These are phyloP conservation scores for Olivierus martensii DNA, from an alignment of 1,140 invertebrate genomes.

Conservation along the genomic window DNA sequence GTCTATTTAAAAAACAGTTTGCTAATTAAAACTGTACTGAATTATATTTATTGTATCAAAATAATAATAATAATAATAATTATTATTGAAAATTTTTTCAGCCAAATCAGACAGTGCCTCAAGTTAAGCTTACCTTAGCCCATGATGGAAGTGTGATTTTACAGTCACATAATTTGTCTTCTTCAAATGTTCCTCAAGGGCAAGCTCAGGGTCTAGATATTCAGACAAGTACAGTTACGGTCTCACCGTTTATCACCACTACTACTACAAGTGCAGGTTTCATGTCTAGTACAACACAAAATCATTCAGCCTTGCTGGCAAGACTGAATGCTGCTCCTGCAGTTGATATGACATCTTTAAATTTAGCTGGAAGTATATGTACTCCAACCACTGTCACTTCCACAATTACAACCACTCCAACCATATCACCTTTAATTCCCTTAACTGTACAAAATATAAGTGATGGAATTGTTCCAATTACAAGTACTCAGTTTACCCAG, in stretches of 20 bases:
- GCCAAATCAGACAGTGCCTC: conserved; percentile 7
- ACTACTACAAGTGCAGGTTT: conserved; percentile 1
- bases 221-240: not conserved
- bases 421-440: conserved; percentile 3
- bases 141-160: conserved; percentile 23
- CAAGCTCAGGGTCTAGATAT: conserved; percentile 3
- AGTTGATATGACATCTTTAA: conserved; percentile 11
- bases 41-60: not conserved
- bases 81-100: not conserved
- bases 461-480: conserved; percentile 3
- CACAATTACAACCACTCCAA: conserved; percentile 1
- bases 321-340: conserved; percentile 13
- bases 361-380: not conserved
- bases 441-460: conserved; percentile 17
- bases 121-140: conserved; percentile 20
- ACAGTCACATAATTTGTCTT: conserved; percentile 10
- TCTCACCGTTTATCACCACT: conserved; percentile 1
- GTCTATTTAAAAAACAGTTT: no score
- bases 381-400: not conserved
- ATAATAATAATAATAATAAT: conserved; percentile 3
- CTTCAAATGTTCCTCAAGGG: not conserved
- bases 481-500: conserved; percentile 5
- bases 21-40: no score
- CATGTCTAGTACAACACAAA: not conserved
- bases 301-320: conserved; percentile 12